Base-by-base conservation (phyloP, 2,888 invertebrate species). In the Loripinus fragilis region DNA sequence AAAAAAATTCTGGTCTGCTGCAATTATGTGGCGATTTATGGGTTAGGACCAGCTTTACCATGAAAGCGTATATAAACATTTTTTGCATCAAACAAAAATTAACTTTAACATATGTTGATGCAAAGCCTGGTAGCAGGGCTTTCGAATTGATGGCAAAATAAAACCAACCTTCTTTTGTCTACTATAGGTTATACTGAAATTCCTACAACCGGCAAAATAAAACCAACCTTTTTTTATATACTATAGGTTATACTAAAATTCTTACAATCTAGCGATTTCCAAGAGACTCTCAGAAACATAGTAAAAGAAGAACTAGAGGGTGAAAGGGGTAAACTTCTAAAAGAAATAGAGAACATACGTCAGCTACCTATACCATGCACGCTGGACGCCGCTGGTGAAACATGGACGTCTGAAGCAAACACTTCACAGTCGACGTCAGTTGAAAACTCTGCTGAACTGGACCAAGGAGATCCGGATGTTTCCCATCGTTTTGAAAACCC, bases 401-500 rank as follows among this genome's bases (percentile, higher is more conserved):
- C 52, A 23, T 25, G 15, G 7, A n/a, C 25, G 25, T 25, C 52
- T 25, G 52, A n/a, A 25, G 25, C 52, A 52, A 45, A 45, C n/a
- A 45, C 10, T 45, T 45, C 45, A 20, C 45, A 45, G 15, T 45
- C 45, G 17, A 20, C 2, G n/a, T 12, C 45, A 3, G 25, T 52
- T 52, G 7, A 23, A 20, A 25, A 52, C 25, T 25, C 2, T 52
- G 3, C 52, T 5, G 52, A 52, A 23, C 2, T 20, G 15, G 15
- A 5, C 3, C 28, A 15, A 2, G 60, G 33, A 5, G 60, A 60
- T 28, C 33, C 17, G 33, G 33, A 33, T 17, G 60, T 60, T 7
- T 60, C 60, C 5, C 12, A 17, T 33, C 60, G 60, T 33, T 60
- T 60, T 23, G 60, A 20, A 33, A 60, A 60, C 28, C 60, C 60